Evolutionary conservation across 2,797 vertebrate species (phyloP).

Genomic region (Calcarius lapponicus): DNA sequence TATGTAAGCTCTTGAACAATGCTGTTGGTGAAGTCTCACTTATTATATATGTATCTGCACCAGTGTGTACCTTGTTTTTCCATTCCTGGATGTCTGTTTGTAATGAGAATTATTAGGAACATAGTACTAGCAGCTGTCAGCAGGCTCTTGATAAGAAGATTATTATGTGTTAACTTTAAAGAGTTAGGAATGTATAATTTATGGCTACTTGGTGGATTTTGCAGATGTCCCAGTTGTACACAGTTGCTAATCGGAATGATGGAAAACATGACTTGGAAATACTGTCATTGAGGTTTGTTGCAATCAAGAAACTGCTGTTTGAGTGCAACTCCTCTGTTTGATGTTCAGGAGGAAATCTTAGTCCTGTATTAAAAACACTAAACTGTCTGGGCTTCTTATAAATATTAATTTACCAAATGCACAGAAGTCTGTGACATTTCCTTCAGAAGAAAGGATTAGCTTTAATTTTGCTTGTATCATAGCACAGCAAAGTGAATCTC

Average conservation of each 20-base stretch:
- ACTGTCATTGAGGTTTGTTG: constrained; percentile 8
- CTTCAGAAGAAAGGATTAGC: background rate
- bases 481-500: background rate
- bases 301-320: constrained; percentile 16
- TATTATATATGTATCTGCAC: background rate
- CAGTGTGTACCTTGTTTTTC: background rate
- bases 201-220: constrained; percentile 22
- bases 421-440: background rate
- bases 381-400: constrained; percentile 5
- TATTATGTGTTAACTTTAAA: constrained; percentile 33
- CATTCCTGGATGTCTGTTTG: background rate
- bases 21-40: background rate
- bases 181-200: constrained; percentile 50
- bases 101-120: background rate
- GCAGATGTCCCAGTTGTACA: constrained; percentile 17
- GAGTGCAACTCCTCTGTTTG: background rate
- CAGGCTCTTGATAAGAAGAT: constrained; percentile 9
- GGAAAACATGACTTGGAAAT: constrained; percentile 49
- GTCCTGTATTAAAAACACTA: constrained; percentile 22
- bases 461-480: constrained; percentile 19
- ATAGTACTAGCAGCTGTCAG: background rate
- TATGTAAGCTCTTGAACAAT: background rate
- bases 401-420: constrained; percentile 1
- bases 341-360: constrained; percentile 22
- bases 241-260: constrained; percentile 46